Evolutionary conservation across 2,797 vertebrate genomes (phyloP), one percentile per base, ranked within the genome.

Genomic region (Eulemur rubriventer): DNA sequence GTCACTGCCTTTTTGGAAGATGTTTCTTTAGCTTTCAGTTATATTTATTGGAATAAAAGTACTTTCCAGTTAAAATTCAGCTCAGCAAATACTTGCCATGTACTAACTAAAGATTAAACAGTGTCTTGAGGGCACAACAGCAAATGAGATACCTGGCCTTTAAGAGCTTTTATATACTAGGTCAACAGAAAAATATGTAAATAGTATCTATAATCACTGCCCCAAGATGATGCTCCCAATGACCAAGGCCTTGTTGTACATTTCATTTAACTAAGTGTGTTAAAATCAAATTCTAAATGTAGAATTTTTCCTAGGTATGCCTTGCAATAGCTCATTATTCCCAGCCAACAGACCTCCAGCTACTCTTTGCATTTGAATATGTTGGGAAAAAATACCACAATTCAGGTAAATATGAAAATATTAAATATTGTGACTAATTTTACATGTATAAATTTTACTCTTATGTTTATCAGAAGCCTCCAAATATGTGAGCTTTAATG

Each of bases 301-400:
- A 97, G 97, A 97, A 98, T 98, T 92, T 98, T 98, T 97, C 95
- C 92, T 98, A 99, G 99, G 99, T 99, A 96, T 99, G 99, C 98
- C 99, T 99, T 97, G 99, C 99, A 83, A 99, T 99, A 96, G 99
- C 99, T 94, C 99, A 99, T 98, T 99, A 99, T 97, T 99, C 99
- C 92, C 99, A 99, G 97, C 99, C 99, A 93, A 99, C 99, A 0
- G 99, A 99, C 98, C 99, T 99, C 91, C 99, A 99, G 97, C 99
- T 99, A 94, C 99, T 99, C 91, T 99, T 99, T 98, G 99, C 99
- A 28, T 99, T 99, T 98, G 99, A 99, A 98, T 99, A 99, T 97
- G 99, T 99, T 97, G 99, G 99, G 91, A 99, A 99, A 95, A 99
- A 99, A 93, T 99, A 99, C 98, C 99, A 99, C 98, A 99, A 99